Conservation (phyloP, 1,140 invertebrate species). For the Teleogryllus occipitalis region DNA sequence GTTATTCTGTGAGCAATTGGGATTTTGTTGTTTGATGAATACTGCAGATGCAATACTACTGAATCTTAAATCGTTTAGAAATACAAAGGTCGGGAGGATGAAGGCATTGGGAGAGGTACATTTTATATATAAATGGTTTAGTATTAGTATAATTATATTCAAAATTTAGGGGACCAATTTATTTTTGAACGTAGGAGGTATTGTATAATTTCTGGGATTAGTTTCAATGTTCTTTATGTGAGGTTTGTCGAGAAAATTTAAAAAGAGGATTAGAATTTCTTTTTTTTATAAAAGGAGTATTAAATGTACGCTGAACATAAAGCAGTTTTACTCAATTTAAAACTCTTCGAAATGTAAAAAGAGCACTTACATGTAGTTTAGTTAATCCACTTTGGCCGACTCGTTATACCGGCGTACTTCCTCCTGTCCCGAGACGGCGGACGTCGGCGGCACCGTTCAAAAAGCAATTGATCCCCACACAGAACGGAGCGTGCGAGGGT, state of each 20-base stretch:
- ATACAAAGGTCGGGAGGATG: too few relatives aligned
- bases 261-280: too few relatives aligned
- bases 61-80: too few relatives aligned
- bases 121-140: too few relatives aligned
- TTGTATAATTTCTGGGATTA: background rate
- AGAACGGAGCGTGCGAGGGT: background rate
- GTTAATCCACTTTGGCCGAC: slow-evolving; percentile 3
- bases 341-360: background rate
- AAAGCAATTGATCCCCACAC: background rate
- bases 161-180: background rate
- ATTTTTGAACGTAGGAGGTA: background rate
- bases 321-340: too few relatives aligned
- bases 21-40: too few relatives aligned
- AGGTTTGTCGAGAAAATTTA: background rate
- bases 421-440: background rate
- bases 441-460: background rate
- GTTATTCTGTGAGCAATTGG: too few relatives aligned
- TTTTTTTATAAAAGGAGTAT: too few relatives aligned
- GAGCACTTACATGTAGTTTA: background rate
- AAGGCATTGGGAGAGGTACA: too few relatives aligned
- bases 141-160: too few relatives aligned
- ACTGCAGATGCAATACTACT: too few relatives aligned
- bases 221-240: background rate
- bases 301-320: too few relatives aligned
- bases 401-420: background rate